Base-by-base conservation (phyloP, 2,797 vertebrate species). In the Dromococcyx pavoninus region DNA sequence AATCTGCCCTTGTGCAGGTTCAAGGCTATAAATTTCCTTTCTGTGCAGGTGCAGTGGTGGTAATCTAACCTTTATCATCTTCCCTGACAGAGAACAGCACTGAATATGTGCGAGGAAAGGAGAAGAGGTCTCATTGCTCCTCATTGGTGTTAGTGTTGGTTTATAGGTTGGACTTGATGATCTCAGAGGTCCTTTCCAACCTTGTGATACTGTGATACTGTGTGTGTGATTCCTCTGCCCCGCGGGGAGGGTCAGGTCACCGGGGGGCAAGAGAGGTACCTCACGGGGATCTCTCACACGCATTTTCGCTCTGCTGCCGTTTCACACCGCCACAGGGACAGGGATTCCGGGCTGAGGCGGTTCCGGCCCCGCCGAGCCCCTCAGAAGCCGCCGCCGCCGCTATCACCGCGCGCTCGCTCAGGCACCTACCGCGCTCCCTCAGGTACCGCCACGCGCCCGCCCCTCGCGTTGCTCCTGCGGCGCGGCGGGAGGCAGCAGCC, bases 381-480 rank as follows among this genome's bases (percentile, higher is more conserved):
- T 41, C 39, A 41, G 10, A 10, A 41, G 39, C 39, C 39, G 39
- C 39, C 39, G 39, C n/a, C n/a, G n/a, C n/a, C n/a, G n/a, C n/a
- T n/a, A 41, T 41, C 56, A 48, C 77, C 28, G 58, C 58, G 58
- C 62, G 21, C 78, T 24, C 5, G 24, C 46, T 32, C 25, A 66
- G 88, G n/a, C 33, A 7, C 61, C 44, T 24, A 93, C 19, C 69
- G 17, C 39, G 39, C 39, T 41, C 39, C 39, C 39, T 41, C 39
- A 41, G 39, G 39, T 14, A 14, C 10, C 39, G 39, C 39, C 39
- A 41, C 39, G 39, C 39, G 14, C 39, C 39, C n/a, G n/a, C n/a
- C n/a, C 39, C 39, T n/a, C n/a, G n/a, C 24, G 61, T 94, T 92
- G 94, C 95, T 96, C 92, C 95, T 86, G 88, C 28, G 95, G 93